Conservation (phyloP, 30 jellyfish, hydroid and myxozoan genomes). For the Aurelia sp. region DNA sequence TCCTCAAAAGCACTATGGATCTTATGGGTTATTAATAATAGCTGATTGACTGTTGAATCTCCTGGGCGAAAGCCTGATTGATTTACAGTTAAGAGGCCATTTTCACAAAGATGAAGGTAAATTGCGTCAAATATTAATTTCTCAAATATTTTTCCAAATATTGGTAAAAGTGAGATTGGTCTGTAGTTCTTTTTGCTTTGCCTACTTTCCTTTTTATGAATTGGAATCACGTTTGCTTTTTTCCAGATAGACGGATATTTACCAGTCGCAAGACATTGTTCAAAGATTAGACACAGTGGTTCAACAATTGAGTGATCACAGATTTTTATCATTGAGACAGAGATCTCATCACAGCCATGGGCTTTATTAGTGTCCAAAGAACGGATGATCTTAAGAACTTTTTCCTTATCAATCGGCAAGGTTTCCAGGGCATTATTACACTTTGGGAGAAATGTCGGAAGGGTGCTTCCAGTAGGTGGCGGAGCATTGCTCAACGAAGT, state of each 20-base stretch:
- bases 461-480: not conserved
- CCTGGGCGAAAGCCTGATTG: too few species aligned
- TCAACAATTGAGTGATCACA: not conserved
- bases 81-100: too few species aligned
- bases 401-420: not conserved
- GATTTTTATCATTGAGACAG: not conserved
- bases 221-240: too few species aligned
- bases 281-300: not conserved
- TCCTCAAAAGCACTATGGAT: too few species aligned
- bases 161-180: not conserved
- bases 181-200: too few species aligned
- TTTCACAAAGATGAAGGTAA: too few species aligned
- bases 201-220: too few species aligned
- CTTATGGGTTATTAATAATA: too few species aligned
- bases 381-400: not conserved
- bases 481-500: not conserved
- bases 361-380: not conserved
- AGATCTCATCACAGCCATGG: not conserved
- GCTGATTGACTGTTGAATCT: too few species aligned
- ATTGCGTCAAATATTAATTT: too few species aligned
- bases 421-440: not conserved
- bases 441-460: not conserved
- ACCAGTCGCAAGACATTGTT: constrained; percentile 1
- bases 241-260: not conserved
- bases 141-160: not conserved